A percentile compares a stretch with the other conserved stretches of the same genome.
phyloP scores from a whole-genome alignment of 2,888 invertebrate species.

The Perithous albicinctus region DNA sequence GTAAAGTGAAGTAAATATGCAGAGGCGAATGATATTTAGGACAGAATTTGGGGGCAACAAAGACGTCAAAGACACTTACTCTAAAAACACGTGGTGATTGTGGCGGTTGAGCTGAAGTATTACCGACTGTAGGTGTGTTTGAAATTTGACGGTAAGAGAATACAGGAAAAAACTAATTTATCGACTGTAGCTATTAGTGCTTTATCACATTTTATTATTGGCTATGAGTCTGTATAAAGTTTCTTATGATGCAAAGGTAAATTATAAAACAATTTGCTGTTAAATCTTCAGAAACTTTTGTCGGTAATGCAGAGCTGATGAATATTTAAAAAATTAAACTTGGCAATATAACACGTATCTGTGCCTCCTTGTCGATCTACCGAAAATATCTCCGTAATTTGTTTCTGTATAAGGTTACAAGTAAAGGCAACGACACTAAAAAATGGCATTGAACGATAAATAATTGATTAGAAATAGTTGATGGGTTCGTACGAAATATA shows the following conservation, averaged over 20 bases:
- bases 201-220: background rate
- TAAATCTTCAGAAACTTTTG: too few species aligned
- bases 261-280: too few species aligned
- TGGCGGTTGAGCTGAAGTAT: background rate
- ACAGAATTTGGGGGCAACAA: background rate
- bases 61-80: too few species aligned
- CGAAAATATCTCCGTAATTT: background rate
- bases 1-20: background rate
- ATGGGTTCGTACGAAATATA: slow-evolving; percentile 55
- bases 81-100: background rate
- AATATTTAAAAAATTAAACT: too few species aligned
- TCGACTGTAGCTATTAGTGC: background rate
- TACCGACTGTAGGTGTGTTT: background rate
- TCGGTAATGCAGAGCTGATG: too few species aligned
- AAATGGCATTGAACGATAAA: background rate
- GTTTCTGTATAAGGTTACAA: slow-evolving; percentile 2
- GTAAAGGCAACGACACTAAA: background rate
- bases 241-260: background rate
- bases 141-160: background rate
- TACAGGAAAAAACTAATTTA: background rate
- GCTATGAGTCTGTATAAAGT: background rate
- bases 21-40: background rate
- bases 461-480: slow-evolving; percentile 18
- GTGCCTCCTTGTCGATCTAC: too few species aligned
- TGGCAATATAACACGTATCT: too few species aligned